Percentiles rank a stretch among this genome's conserved stretches.
Evolutionary conservation across 2,797 vertebrate genomes (phyloP).

Genomic region (Oophaga sylvatica): DNA sequence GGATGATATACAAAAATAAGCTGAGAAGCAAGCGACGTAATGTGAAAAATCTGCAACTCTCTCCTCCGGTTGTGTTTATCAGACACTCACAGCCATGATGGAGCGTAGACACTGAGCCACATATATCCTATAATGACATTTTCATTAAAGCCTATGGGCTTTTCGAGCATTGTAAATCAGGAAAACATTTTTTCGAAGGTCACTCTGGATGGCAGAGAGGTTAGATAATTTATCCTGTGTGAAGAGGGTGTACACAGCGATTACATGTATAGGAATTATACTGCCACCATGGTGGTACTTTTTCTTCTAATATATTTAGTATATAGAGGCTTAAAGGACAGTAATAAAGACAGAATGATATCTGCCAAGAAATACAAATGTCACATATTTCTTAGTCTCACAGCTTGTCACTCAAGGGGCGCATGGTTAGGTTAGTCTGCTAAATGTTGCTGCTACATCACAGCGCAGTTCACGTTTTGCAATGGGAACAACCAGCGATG

Average conservation of each 20-base stretch:
- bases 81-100: slow-evolving; percentile 11
- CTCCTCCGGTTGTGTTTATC: slow-evolving; percentile 1
- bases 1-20: slow-evolving; percentile 30
- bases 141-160: slow-evolving; percentile 8
- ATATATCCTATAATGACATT: slow-evolving; percentile 3
- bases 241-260: not conserved
- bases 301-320: too few species aligned
- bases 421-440: too few species aligned
- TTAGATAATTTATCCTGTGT: not conserved
- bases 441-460: too few species aligned
- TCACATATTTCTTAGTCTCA: too few species aligned
- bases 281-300: not conserved
- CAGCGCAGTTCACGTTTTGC: too few species aligned
- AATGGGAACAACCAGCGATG: too few species aligned
- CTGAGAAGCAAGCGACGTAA: not conserved
- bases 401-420: too few species aligned
- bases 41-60: not conserved
- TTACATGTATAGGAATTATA: not conserved
- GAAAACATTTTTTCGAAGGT: not conserved
- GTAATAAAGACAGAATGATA: too few species aligned
- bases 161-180: not conserved
- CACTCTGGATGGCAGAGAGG: not conserved
- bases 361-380: too few species aligned
- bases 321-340: too few species aligned
- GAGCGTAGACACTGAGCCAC: not conserved